phyloP scores from a whole-genome alignment of 2,888 invertebrate genomes.

The Pheosia gnoma region DNA sequence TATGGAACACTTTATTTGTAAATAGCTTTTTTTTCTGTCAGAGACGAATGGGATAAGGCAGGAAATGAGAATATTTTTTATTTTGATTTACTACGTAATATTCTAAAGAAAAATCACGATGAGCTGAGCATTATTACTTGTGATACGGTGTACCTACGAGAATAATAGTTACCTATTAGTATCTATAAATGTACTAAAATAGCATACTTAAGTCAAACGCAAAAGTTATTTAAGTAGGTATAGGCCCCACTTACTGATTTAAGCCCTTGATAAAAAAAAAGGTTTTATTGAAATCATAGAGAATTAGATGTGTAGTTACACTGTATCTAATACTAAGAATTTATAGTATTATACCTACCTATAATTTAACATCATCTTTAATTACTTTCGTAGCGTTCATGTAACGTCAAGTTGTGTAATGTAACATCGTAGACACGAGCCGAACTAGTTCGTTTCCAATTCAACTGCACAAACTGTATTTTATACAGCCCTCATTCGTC shows the following conservation, averaged over 20 bases:
- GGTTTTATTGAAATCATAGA: no score
- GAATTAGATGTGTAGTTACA: no score
- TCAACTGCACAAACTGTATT: slow-evolving; percentile 19
- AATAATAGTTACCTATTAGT: no score
- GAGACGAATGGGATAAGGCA: background rate
- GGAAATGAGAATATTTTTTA: background rate
- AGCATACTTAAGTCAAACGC: no score
- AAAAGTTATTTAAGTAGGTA: no score
- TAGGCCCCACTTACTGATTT: no score
- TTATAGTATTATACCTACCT: no score
- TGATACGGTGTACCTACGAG: no score
- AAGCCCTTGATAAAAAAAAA: no score
- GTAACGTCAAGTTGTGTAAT: background rate
- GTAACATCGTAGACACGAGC: background rate
- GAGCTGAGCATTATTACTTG: no score
- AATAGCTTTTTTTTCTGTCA: slow-evolving; percentile 58
- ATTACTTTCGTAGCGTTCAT: slow-evolving; percentile 5
- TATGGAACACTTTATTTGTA: slow-evolving; percentile 73
- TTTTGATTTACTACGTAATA: background rate
- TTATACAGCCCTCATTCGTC: slow-evolving; percentile 35
- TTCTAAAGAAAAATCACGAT: no score
- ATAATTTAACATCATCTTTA: background rate
- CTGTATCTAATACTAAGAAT: background rate
- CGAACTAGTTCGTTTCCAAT: slow-evolving; percentile 19
- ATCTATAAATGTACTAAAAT: no score